Evolutionary conservation across 2,113 vertebrate species (phyloP).

Genomic region (Stigmatopora argus): DNA sequence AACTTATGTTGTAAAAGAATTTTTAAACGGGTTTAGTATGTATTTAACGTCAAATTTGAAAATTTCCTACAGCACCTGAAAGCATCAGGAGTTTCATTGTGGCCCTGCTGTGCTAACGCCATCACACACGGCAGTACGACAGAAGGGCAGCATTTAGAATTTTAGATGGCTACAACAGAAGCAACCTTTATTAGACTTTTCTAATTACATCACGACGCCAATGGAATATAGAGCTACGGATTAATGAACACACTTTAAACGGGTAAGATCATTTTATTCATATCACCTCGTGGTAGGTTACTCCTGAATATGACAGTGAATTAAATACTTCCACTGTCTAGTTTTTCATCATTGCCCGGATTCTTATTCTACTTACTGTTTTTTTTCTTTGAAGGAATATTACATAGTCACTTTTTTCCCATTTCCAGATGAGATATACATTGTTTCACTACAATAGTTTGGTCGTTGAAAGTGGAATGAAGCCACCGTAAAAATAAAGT

Average conservation of each 20-base stretch:
- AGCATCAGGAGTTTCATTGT: slow-evolving; percentile 43
- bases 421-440: not conserved
- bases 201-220: not conserved
- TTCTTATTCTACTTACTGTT: not conserved
- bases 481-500: slow-evolving; percentile 11
- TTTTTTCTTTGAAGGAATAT: too few relatives aligned
- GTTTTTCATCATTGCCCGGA: not conserved
- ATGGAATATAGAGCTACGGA: slow-evolving; percentile 41
- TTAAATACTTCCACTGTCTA: slow-evolving; percentile 25
- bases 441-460: not conserved
- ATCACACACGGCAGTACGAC: slow-evolving; percentile 49
- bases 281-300: not conserved
- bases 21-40: too few relatives aligned
- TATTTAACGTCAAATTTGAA: rapidly evolving
- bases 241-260: slow-evolving; percentile 28
- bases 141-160: slow-evolving; percentile 20
- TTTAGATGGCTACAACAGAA: slow-evolving; percentile 14
- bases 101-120: slow-evolving; percentile 59
- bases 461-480: slow-evolving; percentile 1
- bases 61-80: slow-evolving; percentile 34
- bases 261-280: slow-evolving; percentile 37
- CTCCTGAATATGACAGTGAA: not conserved
- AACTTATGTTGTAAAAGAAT: not conserved
- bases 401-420: too few relatives aligned
- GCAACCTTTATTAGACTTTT: slow-evolving; percentile 1